A percentile compares a stretch with the other conserved stretches of the same genome.
These are phyloP conservation scores for Eremophila alpestris DNA, from an alignment of 2,797 vertebrate species.

Conservation along the genomic window DNA sequence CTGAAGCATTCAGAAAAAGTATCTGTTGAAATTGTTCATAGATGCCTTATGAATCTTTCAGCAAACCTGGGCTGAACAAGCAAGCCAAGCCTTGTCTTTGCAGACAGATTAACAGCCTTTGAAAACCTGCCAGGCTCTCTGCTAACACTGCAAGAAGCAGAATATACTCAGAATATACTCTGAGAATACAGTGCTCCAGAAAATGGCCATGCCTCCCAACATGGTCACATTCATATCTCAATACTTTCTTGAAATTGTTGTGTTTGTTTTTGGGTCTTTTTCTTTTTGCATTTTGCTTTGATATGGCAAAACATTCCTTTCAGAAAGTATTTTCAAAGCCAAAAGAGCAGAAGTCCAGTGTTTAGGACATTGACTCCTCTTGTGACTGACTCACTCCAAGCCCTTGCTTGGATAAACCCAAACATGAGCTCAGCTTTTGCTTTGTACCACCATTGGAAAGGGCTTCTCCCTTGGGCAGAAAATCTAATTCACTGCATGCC, in stretches of 20 bases:
- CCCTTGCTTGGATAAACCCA: not conserved
- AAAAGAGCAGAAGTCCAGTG: not conserved
- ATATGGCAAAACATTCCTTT: not conserved
- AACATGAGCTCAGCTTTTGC: not conserved
- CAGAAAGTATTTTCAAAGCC: not conserved
- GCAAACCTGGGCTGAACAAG: not conserved
- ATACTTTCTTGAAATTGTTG: not conserved
- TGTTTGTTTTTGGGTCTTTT: not conserved
- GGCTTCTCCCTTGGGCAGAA: not conserved
- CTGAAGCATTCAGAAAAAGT: not conserved
- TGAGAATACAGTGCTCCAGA: not conserved
- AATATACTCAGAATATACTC: not conserved
- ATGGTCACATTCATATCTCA: not conserved
- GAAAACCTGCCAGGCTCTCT: not conserved
- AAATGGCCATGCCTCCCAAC: not conserved
- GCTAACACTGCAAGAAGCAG: not conserved
- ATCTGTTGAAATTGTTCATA: not conserved
- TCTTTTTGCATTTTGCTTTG: not conserved
- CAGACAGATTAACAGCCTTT: not conserved
- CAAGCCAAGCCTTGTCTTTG: not conserved
- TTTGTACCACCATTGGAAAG: not conserved
- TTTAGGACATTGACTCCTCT: not conserved
- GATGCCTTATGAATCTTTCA: not conserved
- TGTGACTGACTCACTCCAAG: not conserved
- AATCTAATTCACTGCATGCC: not conserved